A percentile compares a stretch with the other conserved stretches of the same genome.
Evolutionary conservation across 2,797 vertebrate species (phyloP).

Genomic region (Dendrocincla fuliginosa): DNA sequence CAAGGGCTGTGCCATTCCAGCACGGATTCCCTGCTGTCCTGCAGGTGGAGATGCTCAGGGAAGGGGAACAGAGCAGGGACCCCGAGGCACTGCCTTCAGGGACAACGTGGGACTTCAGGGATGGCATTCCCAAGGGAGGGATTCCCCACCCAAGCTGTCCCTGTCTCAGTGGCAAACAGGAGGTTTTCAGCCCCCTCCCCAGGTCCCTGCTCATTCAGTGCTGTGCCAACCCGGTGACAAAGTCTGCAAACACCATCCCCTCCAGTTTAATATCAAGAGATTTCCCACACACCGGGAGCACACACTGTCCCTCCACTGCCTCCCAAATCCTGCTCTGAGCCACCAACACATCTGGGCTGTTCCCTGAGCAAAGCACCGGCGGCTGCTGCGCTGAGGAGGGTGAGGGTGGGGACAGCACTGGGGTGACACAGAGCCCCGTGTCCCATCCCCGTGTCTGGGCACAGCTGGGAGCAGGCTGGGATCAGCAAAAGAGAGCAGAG

Average conservation of each 20-base stretch:
- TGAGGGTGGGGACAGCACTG: fast-evolving
- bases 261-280: not conserved
- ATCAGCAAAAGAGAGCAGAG: not conserved
- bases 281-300: fast-evolving
- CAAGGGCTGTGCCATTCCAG: not conserved
- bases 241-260: not conserved
- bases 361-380: fast-evolving
- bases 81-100: not conserved
- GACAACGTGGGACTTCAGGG: fast-evolving
- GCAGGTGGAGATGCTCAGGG: not conserved
- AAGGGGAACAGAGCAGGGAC: not conserved
- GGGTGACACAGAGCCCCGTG: not conserved
- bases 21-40: not conserved
- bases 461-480: fast-evolving
- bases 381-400: not conserved
- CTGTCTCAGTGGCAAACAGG: fast-evolving
- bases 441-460: not conserved
- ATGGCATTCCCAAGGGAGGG: fast-evolving
- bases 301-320: fast-evolving
- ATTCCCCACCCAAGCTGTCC: not conserved
- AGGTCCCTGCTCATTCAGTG: not conserved
- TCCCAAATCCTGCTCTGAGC: not conserved
- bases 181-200: not conserved
- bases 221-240: not conserved
- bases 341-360: fast-evolving